Base-by-base conservation (phyloP, 2,888 invertebrate genomes). In the Esperia sulphurella region DNA sequence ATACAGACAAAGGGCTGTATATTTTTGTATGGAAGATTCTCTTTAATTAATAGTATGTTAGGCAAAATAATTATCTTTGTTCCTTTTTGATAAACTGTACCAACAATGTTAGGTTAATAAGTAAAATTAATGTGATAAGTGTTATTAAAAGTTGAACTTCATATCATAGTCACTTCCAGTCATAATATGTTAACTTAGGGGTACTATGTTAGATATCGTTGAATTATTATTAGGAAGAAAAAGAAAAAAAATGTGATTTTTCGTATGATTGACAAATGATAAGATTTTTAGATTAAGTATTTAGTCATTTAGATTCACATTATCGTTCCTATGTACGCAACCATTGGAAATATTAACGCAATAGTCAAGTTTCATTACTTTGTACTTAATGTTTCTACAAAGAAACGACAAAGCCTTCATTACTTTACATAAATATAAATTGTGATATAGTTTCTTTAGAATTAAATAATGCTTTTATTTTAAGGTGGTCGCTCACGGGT, bases 111-210 rank as follows among this genome's bases (percentile, higher is more conserved):
- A 71, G 71, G 67, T 63, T 69, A 53, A 46, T 63, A 59, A 52
- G 54, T 47, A 72, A 74, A 73, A 74, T 38, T 81, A 78, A 76
- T 87, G 89, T 89, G 88, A 88, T 88, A 86, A 72, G 82, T 62
- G 67, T 77, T 80, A 75, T 3, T 3, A 69, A 78, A 75, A 74
- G 79, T 79, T 79, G 69, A 78, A 79, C 69, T 82, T 84, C 70
- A 73, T 81, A 80, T 81, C 75, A 74, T 89, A 89, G 89, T 89
- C 89, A 88, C 87, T 87, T 87, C 82, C 83, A 89, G 89, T 89
- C 89, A 89, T 88, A 88, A 88, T 89, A 88, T 83, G 82, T 85
- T 82, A 84, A 74, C 72, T 69, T 82, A 83, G 79, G 77, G 72
- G 79, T 83, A 83, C 82, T 77, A 77, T 70, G 63, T 67, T 66